Evolutionary conservation across 2,797 vertebrate genomes (phyloP), one percentile per base, ranked within the genome.

Genomic region (Varecia variegata): DNA sequence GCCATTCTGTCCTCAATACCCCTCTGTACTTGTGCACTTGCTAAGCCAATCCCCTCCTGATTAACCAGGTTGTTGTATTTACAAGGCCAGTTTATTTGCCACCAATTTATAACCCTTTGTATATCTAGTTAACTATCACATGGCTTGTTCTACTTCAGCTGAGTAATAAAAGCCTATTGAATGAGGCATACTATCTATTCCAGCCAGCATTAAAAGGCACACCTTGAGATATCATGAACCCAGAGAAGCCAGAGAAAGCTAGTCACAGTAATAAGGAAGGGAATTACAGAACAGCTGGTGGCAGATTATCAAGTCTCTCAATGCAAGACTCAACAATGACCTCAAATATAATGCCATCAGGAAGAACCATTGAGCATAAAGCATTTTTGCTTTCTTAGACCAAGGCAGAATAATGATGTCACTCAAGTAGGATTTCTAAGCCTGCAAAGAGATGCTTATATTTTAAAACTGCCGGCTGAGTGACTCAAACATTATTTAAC

Each of bases 281-380:
- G 82, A 92, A 87, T 96, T 83, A 94, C 35, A 65, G 77, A 96
- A 83, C 90, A 93, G 32, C 90, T 93, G 93, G 95, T 45, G 76
- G 62, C 50, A 90, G n/a, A 67, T 84, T 93, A 94, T 58, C 50
- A 62, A 65, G 65, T n/a, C n/a, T 94, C 20, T 91, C 82, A 30
- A 70, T 50, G 65, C 7, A 65, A 56, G 86, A 83, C 54, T 32
- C 5, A 43, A 17, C 71, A 80, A 92, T 80, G n/a, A 21, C 21
- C 23, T 88, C 60, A 50, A 67, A 43, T 15, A 76, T 9, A 96
- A 93, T 96, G 56, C 23, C 47, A 4, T 20, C 47, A 94, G 45
- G 60, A 68, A 73, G 45, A 96, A 68, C 11, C 30, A 38, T 32
- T 18, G 58, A 85, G 45, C 35, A 54, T 32, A 60, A 92, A 7